Evolutionary conservation across 2,113 vertebrate genomes (phyloP), one percentile per base, ranked within the genome.

Genomic region (Nyctereutes procyonoides): DNA sequence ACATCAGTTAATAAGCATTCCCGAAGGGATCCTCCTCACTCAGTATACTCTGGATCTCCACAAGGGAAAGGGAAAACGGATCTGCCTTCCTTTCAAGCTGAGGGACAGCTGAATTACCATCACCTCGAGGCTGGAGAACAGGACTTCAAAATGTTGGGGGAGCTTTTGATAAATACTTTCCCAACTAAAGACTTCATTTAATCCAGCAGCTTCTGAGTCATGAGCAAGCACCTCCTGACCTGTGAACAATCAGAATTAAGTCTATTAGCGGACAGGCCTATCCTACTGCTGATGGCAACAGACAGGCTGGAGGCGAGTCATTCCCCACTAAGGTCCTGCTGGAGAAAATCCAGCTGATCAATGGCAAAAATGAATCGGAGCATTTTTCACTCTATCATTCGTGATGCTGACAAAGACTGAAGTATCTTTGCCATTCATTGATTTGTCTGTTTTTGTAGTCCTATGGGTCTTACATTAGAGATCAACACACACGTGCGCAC

Each of bases 1-100:
- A 51, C 63, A 69, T 11, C 51, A 71, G 30, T 14, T 96, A 97
- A 88, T 53, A 97, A 96, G 94, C 58, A 38, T 69, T 73, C 89
- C 93, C 88, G 3, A 69, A 60, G 93, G 93, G 55, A 20, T 60
- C 32, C 35, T 94, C 55, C 17, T 15, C 60, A 19, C 35, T 88
- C 93, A 8, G 0, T 55, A 43, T 82, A 81, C 58, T 22, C 28
- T 73, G 91, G 62, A 97, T 95, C 22, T 6, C 67, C 83, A 88
- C 14, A n/a, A 92, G 84, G 14, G 95, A 77, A 95, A 30, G 35
- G 62, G 83, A 96, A 58, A 92, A 76, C 35, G 96, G 79, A 5
- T 43, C 71, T 35, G 73, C 22, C 79, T 87, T 95, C 81, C 88
- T 88, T 95, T 93, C 87, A 96, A 90, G 84, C 35, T 14, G 3